Conservation (phyloP, 1,140 invertebrate genomes). For the Hestina assimilis region DNA sequence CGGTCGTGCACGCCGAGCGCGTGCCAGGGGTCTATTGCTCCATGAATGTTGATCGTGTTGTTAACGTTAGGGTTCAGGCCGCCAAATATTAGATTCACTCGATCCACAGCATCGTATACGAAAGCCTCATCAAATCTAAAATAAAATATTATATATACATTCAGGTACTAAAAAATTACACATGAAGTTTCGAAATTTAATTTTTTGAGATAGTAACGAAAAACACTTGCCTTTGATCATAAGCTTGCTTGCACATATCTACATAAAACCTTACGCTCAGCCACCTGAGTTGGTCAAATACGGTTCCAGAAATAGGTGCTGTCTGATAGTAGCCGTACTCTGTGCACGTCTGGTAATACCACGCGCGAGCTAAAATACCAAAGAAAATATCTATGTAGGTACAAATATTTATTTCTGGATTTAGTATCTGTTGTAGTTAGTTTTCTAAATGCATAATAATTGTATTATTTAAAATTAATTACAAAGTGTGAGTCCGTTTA, state of each 20-base stretch:
- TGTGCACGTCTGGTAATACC: slow-evolving; percentile 91
- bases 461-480: no score
- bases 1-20: slow-evolving; percentile 78
- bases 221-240: slow-evolving; percentile 71
- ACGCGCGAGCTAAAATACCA: slow-evolving; percentile 80
- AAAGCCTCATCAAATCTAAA: slow-evolving; percentile 77
- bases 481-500: no score
- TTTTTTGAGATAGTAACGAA: no score
- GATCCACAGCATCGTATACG: slow-evolving; percentile 70
- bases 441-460: no score
- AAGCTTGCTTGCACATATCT: slow-evolving; percentile 84
- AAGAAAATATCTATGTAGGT: no score
- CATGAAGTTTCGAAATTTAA: no score
- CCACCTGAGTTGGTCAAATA: slow-evolving; percentile 80
- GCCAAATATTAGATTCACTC: slow-evolving; percentile 82
- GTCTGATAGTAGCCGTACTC: slow-evolving; percentile 92
- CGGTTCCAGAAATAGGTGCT: slow-evolving; percentile 81
- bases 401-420: no score
- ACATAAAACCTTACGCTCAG: slow-evolving; percentile 80
- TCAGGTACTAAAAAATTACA: no score
- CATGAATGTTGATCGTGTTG: slow-evolving; percentile 83
- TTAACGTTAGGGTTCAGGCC: slow-evolving; percentile 77
- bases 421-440: no score
- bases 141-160: no score
- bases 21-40: slow-evolving; percentile 83